Conservation (phyloP, 2,797 vertebrate species). For the Tamandua tetradactyla region DNA sequence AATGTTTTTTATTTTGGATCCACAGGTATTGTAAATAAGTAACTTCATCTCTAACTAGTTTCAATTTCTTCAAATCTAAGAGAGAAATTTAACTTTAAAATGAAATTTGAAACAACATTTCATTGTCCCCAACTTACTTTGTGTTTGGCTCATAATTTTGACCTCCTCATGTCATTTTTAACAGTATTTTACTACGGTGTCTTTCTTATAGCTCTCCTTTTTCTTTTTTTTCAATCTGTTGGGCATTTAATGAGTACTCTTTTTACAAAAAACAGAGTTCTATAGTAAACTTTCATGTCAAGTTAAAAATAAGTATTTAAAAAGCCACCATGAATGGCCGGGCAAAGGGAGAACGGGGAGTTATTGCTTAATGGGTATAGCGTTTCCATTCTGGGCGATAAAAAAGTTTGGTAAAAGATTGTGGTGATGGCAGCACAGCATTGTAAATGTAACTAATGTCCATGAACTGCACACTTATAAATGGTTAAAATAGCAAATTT, state of each 20-base stretch:
- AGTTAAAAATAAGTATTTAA: conserved; percentile 37
- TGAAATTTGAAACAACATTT: conserved; percentile 21
- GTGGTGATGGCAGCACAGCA: too few relatives aligned
- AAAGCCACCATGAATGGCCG: not conserved
- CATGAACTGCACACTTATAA: too few relatives aligned
- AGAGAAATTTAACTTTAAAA: conserved; percentile 18
- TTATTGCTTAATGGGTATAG: too few relatives aligned
- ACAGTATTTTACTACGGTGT: not conserved
- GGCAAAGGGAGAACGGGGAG: too few relatives aligned
- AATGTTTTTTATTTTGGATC: not conserved
- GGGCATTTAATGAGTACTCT: not conserved
- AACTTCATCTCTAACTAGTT: conserved; percentile 12
- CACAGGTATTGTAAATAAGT: conserved; percentile 2
- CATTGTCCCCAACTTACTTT: not conserved
- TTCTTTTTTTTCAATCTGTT: not conserved
- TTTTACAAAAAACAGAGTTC: not conserved
- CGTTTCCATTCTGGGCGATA: too few relatives aligned
- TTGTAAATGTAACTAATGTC: too few relatives aligned
- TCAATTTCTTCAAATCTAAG: conserved; percentile 37
- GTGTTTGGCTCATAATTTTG: not conserved
- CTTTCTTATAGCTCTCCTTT: not conserved
- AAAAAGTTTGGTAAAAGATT: too few relatives aligned
- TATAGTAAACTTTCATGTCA: conserved; percentile 16
- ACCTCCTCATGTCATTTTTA: not conserved
- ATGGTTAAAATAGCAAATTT: too few relatives aligned